Evolutionary conservation across 1,140 invertebrate species (phyloP), one percentile per base, ranked within the genome.

Genomic region (Drosophila sp.): DNA sequence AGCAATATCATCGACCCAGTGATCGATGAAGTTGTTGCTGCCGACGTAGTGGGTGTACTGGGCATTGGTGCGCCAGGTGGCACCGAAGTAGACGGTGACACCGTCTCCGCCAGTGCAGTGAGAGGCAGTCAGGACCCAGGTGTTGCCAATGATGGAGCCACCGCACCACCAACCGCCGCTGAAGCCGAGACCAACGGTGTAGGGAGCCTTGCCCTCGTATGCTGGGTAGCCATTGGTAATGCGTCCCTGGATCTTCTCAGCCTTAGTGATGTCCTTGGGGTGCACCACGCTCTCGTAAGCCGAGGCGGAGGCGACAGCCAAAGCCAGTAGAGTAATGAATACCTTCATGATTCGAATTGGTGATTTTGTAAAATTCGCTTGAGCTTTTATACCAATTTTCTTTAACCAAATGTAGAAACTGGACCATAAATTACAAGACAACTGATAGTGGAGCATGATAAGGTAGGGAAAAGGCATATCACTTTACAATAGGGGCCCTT

Each of bases 71-170:
- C 82, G 76, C 23, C 55, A 56, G 3, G 76, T 79, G 23, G 82
- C 73, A 33, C 81, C 81, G 40, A 70, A 76, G 60, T 81, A 70
- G 8, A 79, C 57, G 40, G 62, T 76, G 3, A 73, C 81, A 3
- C 57, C 11, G 1, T 68, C 70, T 17, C 60, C 67, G 2, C 41
- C 47, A 7, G 57, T 61, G 72, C 94, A 95, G 72, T 95, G 94
- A 4, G 93, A 94, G 3, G 94, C 94, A 6, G 93, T 93, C n/a
- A 95, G 60, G 3, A 94, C 89, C 93, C 93, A 94, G 17, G 91
- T 62, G 60, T 90, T 70, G 64, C 91, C 91, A 38, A 95, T 93
- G 47, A 95, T 79, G 30, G 93, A 93, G 29, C 93, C 95, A 4
- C 94, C 95, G 79, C 95, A 95, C 80, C 92, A 92, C 60, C 66